Percentiles rank a stretch among this genome's conserved stretches.
These are phyloP conservation scores for Oikopleura dioica DNA, from an alignment of 23 tunicate species.

Conservation along the genomic window DNA sequence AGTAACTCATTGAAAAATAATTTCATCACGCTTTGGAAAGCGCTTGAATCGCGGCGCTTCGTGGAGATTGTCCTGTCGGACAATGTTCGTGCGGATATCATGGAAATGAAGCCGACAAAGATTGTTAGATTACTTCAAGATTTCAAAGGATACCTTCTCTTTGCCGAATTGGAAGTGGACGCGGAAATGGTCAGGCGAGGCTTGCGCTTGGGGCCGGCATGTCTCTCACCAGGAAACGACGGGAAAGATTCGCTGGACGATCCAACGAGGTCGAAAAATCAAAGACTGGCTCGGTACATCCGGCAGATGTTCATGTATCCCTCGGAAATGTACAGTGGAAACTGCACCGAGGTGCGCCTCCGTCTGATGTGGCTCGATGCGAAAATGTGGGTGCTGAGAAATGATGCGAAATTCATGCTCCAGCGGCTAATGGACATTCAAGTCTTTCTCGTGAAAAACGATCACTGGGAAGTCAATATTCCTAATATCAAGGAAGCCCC, in stretches of 20 bases:
- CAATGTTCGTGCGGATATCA: background rate
- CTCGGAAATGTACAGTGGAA: background rate
- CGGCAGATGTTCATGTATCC: background rate
- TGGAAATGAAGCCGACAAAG: background rate
- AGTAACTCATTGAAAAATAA: background rate
- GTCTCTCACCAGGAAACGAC: slow-evolving; percentile 5
- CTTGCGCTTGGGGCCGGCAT: background rate
- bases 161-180: slow-evolving; percentile 4
- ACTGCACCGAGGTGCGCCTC: background rate
- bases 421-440: background rate
- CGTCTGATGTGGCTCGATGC: slow-evolving; percentile 6
- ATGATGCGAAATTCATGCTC: slow-evolving; percentile 1
- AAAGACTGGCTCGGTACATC: background rate
- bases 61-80: background rate
- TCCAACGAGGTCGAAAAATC: background rate
- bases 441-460: background rate
- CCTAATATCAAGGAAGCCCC: background rate
- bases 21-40: background rate
- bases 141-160: background rate
- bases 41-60: background rate
- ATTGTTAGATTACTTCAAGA: background rate
- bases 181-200: background rate
- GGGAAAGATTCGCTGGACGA: slow-evolving; percentile 5
- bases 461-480: background rate
- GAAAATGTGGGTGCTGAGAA: background rate